These are phyloP conservation scores for Oryzias woworae DNA, from an alignment of 2,113 vertebrate species.

Conservation along the genomic window DNA sequence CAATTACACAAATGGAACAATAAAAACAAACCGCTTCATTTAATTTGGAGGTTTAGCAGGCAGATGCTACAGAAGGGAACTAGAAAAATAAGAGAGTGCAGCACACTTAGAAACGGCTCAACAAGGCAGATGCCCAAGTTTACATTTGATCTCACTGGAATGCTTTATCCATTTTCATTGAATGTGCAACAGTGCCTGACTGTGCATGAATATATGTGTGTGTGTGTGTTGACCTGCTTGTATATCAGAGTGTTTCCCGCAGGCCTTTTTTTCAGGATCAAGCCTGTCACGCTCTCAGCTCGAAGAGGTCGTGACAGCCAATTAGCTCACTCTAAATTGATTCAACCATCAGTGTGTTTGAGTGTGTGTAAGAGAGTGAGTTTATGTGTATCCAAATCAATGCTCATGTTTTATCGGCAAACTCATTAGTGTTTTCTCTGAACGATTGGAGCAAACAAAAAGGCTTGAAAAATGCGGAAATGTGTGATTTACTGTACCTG, in stretches of 20 bases:
- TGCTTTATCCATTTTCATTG: conserved; percentile 6
- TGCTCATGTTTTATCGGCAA: conserved; percentile 58
- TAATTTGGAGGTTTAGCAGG: too few species aligned
- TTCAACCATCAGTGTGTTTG: conserved; percentile 24
- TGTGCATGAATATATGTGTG: background rate
- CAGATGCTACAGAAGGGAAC: background rate
- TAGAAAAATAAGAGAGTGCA: background rate
- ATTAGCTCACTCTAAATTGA: conserved; percentile 66
- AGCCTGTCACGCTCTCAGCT: conserved; percentile 50
- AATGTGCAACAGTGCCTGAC: background rate
- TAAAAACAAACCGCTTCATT: too few species aligned
- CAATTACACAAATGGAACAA: too few species aligned
- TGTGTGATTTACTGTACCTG: conserved; percentile 14
- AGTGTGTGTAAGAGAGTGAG: conserved; percentile 2
- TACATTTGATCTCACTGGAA: conserved; percentile 20
- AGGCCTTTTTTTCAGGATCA: conserved; percentile 55
- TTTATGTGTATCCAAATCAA: conserved; percentile 30
- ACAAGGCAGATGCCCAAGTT: conserved; percentile 8
- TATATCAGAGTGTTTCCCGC: conserved; percentile 39
- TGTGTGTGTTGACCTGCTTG: conserved; percentile 26
- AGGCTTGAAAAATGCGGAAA: conserved; percentile 30
- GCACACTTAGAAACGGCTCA: conserved; percentile 8
- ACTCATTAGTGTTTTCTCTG: conserved; percentile 59
- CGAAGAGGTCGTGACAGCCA: conserved; percentile 63
- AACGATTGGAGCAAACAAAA: conserved; percentile 29